Evolutionary conservation across 2,113 vertebrate species (phyloP), one percentile per base, ranked within the genome.

Genomic region (Atrichornis clamosus): DNA sequence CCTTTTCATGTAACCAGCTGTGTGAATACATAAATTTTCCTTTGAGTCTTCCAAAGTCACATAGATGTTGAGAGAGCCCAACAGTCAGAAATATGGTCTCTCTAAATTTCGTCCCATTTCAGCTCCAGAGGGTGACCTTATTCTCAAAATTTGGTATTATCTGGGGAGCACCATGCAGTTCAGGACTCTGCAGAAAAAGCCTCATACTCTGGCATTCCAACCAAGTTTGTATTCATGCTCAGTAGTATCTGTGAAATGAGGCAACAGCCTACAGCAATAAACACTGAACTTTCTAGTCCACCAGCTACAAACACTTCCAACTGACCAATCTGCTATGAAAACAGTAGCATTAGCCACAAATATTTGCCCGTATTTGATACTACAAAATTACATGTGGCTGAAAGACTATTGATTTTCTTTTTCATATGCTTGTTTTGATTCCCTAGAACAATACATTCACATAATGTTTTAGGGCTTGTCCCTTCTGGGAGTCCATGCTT

Each of bases 281-380:
- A 86, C 20, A 68, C 12, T 0, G 0, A 81, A 63, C 56, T 82
- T 93, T 87, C 37, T 60, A 72, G 79, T 33, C 32, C 26, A 44
- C 17, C 44, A 56, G 27, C 35, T 78, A 28, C 47, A 49, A 68
- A 63, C 10, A 12, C 37, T 86, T 93, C 52, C 26, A 72, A 6
- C n/a, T 89, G 83, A 75, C 79, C 64, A 35, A 47, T 87, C 83
- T 90, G 60, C 49, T 78, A 39, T 1, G 3, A 78, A 90, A 89
- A 55, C 67, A 88, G 46, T 46, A 81, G 26, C 3, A 1, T 92
- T 94, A 87, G 39, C 69, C 37, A 78, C 79, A 95, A 75, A 93
- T 94, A 95, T 86, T 75, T 96, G 90, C 83, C 73, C 56, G 14
- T 86, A 84, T 93, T 94, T 92, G 76, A 60, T 92, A 67, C 37